Percentiles rank a stretch among this genome's conserved stretches.
Conservation (phyloP, 2,888 invertebrate genomes). For the Cosmorhoe ocellata region DNA sequence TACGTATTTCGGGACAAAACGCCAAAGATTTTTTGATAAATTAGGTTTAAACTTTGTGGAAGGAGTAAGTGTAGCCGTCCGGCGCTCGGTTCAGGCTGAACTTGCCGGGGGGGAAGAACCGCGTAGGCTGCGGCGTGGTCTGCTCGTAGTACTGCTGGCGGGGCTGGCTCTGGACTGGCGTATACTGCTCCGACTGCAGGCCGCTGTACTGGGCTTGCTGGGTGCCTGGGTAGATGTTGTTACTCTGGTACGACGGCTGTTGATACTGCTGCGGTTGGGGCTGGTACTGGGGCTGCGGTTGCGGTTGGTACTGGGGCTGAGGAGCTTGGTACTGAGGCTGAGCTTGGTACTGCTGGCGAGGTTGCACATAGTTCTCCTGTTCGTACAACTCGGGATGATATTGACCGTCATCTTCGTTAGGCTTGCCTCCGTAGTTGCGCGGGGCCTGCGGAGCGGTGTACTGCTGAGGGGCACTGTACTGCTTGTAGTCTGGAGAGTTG, state of each 20-base stretch:
- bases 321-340: constrained; percentile 52
- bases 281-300: constrained; percentile 47
- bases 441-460: constrained; percentile 77
- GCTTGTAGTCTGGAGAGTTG: constrained; percentile 78
- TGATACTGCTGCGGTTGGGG: constrained; percentile 50
- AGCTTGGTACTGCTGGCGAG: constrained; percentile 61
- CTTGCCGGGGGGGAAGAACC: constrained; percentile 93
- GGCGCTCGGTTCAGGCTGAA: constrained; percentile 92
- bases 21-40: constrained; percentile 58
- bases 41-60: constrained; percentile 85
- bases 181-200: constrained; percentile 62
- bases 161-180: constrained; percentile 31
- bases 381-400: constrained; percentile 80
- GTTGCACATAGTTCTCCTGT: constrained; percentile 54
- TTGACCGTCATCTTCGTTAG: constrained; percentile 77
- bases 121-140: constrained; percentile 86
- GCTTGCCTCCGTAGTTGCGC: constrained; percentile 71
- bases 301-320: constrained; percentile 40
- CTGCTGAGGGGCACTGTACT: constrained; percentile 76
- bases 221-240: constrained; percentile 75
- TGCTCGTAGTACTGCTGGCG: constrained; percentile 78
- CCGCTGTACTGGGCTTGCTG: constrained; percentile 78
- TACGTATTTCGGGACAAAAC: constrained; percentile 65
- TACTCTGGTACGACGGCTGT: constrained; percentile 56
- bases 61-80: constrained; percentile 93